Percentiles rank a stretch among this genome's conserved stretches.
Conservation (phyloP, 2,797 vertebrate genomes). For the Eulemur rubriventer region DNA sequence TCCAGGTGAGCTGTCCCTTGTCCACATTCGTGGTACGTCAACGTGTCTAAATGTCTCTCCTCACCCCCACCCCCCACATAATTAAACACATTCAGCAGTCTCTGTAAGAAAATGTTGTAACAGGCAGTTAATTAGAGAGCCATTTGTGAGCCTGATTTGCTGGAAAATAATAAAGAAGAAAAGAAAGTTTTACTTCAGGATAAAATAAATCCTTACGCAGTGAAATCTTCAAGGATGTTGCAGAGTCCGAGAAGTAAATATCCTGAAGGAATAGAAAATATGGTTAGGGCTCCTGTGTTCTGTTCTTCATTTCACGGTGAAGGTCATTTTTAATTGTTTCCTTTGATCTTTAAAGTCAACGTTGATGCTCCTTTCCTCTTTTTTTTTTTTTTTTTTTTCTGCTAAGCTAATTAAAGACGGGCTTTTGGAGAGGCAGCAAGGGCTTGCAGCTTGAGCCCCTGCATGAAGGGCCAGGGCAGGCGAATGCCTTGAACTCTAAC, state of each 20-base stretch:
- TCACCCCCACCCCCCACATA: background rate
- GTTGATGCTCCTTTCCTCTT: background rate
- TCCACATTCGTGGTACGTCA: background rate
- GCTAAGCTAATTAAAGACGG: background rate
- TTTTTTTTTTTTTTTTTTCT: too few species aligned
- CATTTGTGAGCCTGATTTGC: conserved; percentile 21
- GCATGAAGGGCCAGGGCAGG: background rate
- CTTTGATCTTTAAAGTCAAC: conserved; percentile 43
- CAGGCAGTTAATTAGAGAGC: conserved; percentile 38
- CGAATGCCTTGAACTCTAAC: background rate
- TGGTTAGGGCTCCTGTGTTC: background rate
- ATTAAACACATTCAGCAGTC: conserved; percentile 52
- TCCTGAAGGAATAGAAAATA: background rate
- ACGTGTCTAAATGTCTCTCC: background rate
- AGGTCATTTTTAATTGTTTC: conserved; percentile 55
- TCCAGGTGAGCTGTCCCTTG: background rate
- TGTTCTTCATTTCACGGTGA: background rate
- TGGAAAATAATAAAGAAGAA: background rate
- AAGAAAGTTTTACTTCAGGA: conserved; percentile 22
- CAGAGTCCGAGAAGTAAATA: background rate
- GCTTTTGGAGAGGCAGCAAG: fast-evolving
- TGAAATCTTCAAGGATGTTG: background rate
- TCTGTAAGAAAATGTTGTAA: conserved; percentile 9
- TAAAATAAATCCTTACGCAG: conserved; percentile 2
- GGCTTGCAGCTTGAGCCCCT: background rate